Conservation (phyloP, 2,888 invertebrate genomes). For the Microctonus hyperodae region DNA sequence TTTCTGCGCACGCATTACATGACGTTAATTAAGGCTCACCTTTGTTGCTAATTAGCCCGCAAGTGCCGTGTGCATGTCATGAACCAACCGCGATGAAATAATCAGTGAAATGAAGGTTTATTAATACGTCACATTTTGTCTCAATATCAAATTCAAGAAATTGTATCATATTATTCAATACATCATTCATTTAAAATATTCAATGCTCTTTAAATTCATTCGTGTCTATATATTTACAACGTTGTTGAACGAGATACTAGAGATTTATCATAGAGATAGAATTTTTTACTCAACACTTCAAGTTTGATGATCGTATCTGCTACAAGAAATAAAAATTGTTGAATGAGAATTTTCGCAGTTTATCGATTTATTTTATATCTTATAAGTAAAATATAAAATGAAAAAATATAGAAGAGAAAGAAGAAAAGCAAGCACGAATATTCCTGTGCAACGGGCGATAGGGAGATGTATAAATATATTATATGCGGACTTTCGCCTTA, state of each 20-base stretch:
- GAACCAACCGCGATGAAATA: conserved; percentile 33
- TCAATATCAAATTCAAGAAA: neutral
- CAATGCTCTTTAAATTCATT: neutral
- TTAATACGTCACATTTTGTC: neutral
- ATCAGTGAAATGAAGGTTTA: neutral
- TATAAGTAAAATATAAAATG: neutral
- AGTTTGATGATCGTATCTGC: neutral
- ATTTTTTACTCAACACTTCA: neutral
- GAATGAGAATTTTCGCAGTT: conserved; percentile 5
- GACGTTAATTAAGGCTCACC: conserved; percentile 38
- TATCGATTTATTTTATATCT: neutral
- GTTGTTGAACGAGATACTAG: neutral
- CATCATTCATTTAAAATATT: neutral
- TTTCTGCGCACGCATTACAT: conserved; percentile 28
- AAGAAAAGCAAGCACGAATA: neutral
- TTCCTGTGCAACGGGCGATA: neutral
- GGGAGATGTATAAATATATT: neutral
- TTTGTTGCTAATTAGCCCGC: conserved; percentile 41
- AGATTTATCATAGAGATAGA: conserved; percentile 9
- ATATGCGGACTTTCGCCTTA: conserved; percentile 12
- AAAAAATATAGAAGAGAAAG: no score
- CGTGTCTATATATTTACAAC: neutral
- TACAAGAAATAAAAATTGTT: conserved; percentile 26
- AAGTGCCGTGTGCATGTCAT: conserved; percentile 35
- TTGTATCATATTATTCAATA: neutral